These are phyloP conservation scores for Branchipolynoe longqiensis DNA, from an alignment of 2,888 invertebrate species.

Conservation along the genomic window DNA sequence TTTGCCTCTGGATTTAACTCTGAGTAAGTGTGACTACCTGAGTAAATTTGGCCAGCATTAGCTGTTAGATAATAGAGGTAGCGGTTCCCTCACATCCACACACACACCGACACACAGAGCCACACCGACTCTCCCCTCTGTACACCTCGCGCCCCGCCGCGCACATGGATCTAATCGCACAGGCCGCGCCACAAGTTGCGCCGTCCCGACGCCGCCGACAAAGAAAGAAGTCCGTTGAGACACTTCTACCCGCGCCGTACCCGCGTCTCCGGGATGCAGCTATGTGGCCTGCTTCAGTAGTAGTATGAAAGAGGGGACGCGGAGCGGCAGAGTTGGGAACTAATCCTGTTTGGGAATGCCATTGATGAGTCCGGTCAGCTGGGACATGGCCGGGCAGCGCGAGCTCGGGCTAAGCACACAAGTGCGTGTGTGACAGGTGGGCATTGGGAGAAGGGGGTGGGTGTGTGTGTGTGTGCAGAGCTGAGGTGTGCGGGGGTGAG, in stretches of 20 bases:
- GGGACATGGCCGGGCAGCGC: background rate
- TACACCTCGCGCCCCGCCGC: background rate
- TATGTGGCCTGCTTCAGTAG: background rate
- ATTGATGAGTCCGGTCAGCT: background rate
- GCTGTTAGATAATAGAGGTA: too few relatives aligned
- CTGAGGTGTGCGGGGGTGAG: too few relatives aligned
- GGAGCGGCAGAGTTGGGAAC: background rate
- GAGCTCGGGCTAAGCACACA: background rate
- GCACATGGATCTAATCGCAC: conserved; percentile 6
- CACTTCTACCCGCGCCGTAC: background rate
- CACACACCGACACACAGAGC: background rate
- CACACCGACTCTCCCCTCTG: background rate
- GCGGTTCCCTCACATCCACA: too few relatives aligned
- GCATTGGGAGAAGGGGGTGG: background rate
- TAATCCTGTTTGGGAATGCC: background rate
- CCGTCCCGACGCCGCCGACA: conserved; percentile 7
- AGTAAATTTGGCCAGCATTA: too few relatives aligned
- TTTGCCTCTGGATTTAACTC: too few relatives aligned
- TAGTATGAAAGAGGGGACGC: conserved; percentile 7
- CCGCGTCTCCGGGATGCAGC: background rate
- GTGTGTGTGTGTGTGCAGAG: too few relatives aligned
- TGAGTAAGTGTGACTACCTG: too few relatives aligned
- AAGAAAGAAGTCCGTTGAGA: background rate
- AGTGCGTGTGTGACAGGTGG: background rate
- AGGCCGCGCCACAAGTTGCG: background rate